phyloP scores from a whole-genome alignment of 2,888 invertebrate species.

The Leucozona laternaria region DNA sequence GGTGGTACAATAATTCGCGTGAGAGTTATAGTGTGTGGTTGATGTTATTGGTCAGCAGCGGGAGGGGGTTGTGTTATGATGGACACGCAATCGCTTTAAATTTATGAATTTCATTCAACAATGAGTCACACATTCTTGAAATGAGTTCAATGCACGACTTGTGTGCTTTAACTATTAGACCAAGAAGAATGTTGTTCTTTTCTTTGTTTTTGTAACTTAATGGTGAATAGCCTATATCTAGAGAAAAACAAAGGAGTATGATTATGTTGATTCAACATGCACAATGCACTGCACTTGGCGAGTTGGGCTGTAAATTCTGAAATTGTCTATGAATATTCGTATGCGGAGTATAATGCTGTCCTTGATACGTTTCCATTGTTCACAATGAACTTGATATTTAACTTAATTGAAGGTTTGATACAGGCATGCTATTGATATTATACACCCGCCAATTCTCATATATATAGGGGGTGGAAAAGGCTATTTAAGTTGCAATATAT shows the following conservation, averaged over 20 bases:
- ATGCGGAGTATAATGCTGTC: not conserved
- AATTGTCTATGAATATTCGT: not conserved
- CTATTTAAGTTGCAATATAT: not conserved
- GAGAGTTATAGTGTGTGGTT: conserved; percentile 13
- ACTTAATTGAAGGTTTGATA: conserved; percentile 55
- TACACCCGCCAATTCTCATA: not conserved
- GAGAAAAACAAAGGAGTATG: not conserved
- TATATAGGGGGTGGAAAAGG: not conserved
- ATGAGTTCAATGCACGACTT: conserved; percentile 16
- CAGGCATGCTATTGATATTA: not conserved
- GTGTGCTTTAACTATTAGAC: conserved; percentile 43
- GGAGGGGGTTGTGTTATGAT: conserved; percentile 11
- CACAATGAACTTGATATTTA: conserved; percentile 43
- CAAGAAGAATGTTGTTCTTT: conserved; percentile 26
- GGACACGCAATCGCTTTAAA: conserved; percentile 65
- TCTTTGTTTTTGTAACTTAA: conserved; percentile 7
- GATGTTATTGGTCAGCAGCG: conserved; percentile 6
- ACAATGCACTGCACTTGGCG: not conserved
- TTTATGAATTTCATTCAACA: conserved; percentile 50
- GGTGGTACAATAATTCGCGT: conserved; percentile 44
- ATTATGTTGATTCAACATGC: conserved; percentile 21
- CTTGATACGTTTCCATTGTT: conserved; percentile 28
- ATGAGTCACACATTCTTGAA: conserved; percentile 20
- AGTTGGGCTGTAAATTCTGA: not conserved
- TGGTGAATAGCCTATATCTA: conserved; percentile 34